Percentiles rank a stretch among this genome's conserved stretches.
These are phyloP conservation scores for Limnephilus auricula DNA, from an alignment of 2,888 invertebrate genomes.

Conservation along the genomic window DNA sequence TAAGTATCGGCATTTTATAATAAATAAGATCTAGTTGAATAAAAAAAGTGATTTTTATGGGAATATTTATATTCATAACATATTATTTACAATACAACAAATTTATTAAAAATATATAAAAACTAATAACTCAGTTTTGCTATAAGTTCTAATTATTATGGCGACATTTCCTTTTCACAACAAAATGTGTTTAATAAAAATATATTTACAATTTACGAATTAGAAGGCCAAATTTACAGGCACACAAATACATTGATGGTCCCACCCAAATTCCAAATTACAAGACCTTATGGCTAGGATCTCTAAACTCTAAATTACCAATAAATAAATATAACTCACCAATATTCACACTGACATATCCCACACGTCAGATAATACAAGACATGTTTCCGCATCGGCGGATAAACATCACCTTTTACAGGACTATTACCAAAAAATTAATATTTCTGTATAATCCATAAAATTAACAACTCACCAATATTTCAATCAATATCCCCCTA, in stretches of 20 bases:
- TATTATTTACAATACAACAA: slow-evolving; percentile 44
- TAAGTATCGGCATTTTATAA: neutral
- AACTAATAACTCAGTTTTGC: slow-evolving; percentile 36
- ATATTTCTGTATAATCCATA: neutral
- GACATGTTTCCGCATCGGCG: neutral
- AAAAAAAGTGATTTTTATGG: neutral
- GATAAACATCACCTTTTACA: neutral
- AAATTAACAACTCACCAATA: neutral
- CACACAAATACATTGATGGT: slow-evolving; percentile 14
- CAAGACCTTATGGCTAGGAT: neutral
- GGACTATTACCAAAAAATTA: neutral
- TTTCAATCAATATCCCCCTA: neutral
- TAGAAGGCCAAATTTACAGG: neutral
- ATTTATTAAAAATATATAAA: slow-evolving; percentile 59
- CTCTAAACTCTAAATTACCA: neutral
- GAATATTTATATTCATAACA: slow-evolving; percentile 33
- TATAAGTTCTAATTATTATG: slow-evolving; percentile 19
- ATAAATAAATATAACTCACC: slow-evolving; percentile 36
- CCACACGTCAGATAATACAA: neutral
- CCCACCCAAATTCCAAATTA: slow-evolving; percentile 27
- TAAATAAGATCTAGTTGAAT: neutral
- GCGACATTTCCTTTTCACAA: neutral
- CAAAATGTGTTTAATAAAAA: slow-evolving; percentile 22
- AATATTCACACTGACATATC: neutral
- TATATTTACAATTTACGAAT: slow-evolving; percentile 22